Evolutionary conservation across 1,140 invertebrate species (phyloP).

Genomic region (Mesaphorura yosii): DNA sequence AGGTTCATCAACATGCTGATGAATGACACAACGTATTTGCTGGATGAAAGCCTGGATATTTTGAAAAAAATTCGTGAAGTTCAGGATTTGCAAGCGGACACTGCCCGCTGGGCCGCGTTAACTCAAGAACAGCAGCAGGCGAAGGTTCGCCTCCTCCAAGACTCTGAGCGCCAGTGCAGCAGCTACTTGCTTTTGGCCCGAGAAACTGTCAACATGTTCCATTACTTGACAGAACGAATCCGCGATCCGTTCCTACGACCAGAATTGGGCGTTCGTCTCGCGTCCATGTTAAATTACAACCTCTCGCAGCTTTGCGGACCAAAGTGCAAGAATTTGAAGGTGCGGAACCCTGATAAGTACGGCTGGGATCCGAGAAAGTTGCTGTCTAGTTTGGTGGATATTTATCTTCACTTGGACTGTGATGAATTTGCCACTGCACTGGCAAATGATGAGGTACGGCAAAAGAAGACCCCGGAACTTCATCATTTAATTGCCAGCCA

Average conservation of each 20-base stretch:
- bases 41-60: slow-evolving; percentile 91
- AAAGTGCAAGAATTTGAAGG: slow-evolving; percentile 95
- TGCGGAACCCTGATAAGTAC: slow-evolving; percentile 77
- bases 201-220: slow-evolving; percentile 96
- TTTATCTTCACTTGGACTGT: slow-evolving; percentile 92
- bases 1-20: slow-evolving; percentile 98
- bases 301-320: slow-evolving; percentile 91
- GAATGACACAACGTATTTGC: slow-evolving; percentile 95
- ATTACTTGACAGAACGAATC: slow-evolving; percentile 89
- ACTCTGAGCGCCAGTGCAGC: slow-evolving; percentile 83
- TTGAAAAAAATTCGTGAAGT: slow-evolving; percentile 91
- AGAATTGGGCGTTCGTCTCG: slow-evolving; percentile 81
- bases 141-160: slow-evolving; percentile 62
- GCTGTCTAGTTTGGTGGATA: slow-evolving; percentile 82
- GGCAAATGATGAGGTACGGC: slow-evolving; percentile 79
- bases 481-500: slow-evolving; percentile 21
- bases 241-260: slow-evolving; percentile 84
- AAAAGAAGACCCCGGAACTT: no score
- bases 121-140: slow-evolving; percentile 61
- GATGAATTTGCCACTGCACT: slow-evolving; percentile 77
- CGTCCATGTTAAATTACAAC: slow-evolving; percentile 97
- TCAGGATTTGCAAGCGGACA: slow-evolving; percentile 71
- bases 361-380: slow-evolving; percentile 89
- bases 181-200: slow-evolving; percentile 88
- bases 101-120: slow-evolving; percentile 51